Conservation (phyloP, 2,888 invertebrate genomes). For the Anaspis maculata region DNA sequence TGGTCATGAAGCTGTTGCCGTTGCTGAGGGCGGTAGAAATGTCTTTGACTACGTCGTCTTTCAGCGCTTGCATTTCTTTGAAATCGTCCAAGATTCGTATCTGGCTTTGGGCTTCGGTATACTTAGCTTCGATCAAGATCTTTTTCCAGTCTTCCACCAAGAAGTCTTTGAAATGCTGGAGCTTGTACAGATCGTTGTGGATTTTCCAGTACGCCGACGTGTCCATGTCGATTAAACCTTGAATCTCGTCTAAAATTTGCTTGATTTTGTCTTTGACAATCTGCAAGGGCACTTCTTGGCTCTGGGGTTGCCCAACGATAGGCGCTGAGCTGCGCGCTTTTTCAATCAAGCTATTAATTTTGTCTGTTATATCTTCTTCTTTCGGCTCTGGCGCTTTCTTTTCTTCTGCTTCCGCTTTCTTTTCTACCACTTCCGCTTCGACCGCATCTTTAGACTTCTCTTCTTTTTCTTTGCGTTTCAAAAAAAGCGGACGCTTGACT, state of each 20-base stretch:
- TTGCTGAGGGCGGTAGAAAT: slow-evolving; percentile 21
- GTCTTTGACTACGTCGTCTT: slow-evolving; percentile 22
- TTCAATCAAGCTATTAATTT: slow-evolving; percentile 27
- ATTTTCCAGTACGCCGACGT: slow-evolving; percentile 28
- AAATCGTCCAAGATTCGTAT: slow-evolving; percentile 30
- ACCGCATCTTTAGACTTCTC: slow-evolving; percentile 1
- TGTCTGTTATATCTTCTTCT: slow-evolving; percentile 12
- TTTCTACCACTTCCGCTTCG: slow-evolving; percentile 5
- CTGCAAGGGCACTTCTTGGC: slow-evolving; percentile 21
- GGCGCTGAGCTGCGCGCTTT: slow-evolving; percentile 22
- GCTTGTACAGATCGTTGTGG: slow-evolving; percentile 27
- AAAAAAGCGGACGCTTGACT: slow-evolving; percentile 26
- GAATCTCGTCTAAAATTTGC: slow-evolving; percentile 28
- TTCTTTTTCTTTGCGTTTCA: slow-evolving; percentile 9
- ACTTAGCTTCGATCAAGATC: slow-evolving; percentile 24
- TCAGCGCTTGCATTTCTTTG: slow-evolving; percentile 28
- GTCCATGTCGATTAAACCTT: slow-evolving; percentile 29
- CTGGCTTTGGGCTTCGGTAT: slow-evolving; percentile 28
- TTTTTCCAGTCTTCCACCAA: slow-evolving; percentile 34
- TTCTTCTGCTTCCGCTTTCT: background rate
- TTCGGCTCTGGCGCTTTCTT: slow-evolving; percentile 5
- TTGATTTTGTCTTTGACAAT: slow-evolving; percentile 31
- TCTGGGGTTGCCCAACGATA: slow-evolving; percentile 5
- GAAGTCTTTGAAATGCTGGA: slow-evolving; percentile 30
- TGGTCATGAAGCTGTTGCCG: slow-evolving; percentile 26